A percentile compares a stretch with the other conserved stretches of the same genome.
Evolutionary conservation across 2,888 invertebrate genomes (phyloP).

Genomic region (Drosophila acutilabella): DNA sequence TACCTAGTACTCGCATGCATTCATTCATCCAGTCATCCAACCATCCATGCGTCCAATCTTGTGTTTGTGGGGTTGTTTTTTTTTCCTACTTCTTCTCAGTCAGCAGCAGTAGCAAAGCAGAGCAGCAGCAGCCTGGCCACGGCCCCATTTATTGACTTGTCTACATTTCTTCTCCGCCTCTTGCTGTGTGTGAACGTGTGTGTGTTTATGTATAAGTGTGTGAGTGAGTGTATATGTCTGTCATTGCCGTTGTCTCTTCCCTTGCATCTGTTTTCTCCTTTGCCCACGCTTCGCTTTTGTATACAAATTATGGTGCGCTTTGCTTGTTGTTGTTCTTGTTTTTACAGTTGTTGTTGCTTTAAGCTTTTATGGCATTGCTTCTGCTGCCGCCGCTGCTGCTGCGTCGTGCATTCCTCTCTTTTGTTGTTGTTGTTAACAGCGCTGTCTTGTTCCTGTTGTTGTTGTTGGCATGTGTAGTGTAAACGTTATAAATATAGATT

Average conservation of each 20-base stretch:
- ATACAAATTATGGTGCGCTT: slow-evolving; percentile 73
- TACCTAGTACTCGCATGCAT: slow-evolving; percentile 5
- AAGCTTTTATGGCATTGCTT: slow-evolving; percentile 68
- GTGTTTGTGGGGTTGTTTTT: slow-evolving; percentile 41
- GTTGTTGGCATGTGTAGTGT: slow-evolving; percentile 38
- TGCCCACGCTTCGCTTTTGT: slow-evolving; percentile 59
- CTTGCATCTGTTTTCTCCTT: slow-evolving; percentile 27
- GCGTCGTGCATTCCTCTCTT: slow-evolving; percentile 27
- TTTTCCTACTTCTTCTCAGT: slow-evolving; percentile 34
- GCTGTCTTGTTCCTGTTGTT: slow-evolving; percentile 5
- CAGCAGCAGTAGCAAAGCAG: slow-evolving; percentile 21
- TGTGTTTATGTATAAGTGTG: not conserved
- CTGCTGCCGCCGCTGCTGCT: slow-evolving; percentile 23
- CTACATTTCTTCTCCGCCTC: slow-evolving; percentile 57
- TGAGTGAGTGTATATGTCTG: slow-evolving; percentile 47
- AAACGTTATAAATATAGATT: slow-evolving; percentile 71
- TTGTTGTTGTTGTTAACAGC: slow-evolving; percentile 29
- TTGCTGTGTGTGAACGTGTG: slow-evolving; percentile 11
- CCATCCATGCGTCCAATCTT: slow-evolving; percentile 13
- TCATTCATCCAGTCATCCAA: slow-evolving; percentile 2
- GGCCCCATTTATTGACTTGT: slow-evolving; percentile 77
- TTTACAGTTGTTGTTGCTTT: slow-evolving; percentile 69
- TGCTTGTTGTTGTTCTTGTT: slow-evolving; percentile 64
- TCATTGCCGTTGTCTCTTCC: slow-evolving; percentile 53
- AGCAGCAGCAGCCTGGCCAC: slow-evolving; percentile 59